These are phyloP conservation scores for Panagrolaimus sp. DNA, from an alignment of 1,140 invertebrate genomes.

Conservation along the genomic window DNA sequence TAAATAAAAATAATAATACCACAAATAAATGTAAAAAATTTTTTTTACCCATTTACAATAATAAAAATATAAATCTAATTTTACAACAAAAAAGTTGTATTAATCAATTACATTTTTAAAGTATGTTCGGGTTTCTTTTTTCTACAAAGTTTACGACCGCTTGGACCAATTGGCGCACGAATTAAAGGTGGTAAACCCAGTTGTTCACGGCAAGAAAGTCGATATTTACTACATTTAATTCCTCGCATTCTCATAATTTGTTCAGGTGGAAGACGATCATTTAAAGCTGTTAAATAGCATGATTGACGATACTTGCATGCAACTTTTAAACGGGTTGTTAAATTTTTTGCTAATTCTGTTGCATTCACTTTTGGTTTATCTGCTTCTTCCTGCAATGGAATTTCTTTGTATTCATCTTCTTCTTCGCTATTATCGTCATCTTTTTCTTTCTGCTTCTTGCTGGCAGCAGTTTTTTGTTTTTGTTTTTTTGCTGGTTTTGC, in stretches of 20 bases:
- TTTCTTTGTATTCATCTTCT: slow-evolving; percentile 15
- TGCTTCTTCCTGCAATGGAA: slow-evolving; percentile 1
- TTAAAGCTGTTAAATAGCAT: slow-evolving; percentile 33
- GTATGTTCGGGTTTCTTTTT: slow-evolving; percentile 34
- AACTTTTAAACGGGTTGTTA: slow-evolving; percentile 15
- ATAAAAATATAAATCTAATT: too few relatives aligned
- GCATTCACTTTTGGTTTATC: neutral
- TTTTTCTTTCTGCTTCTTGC: slow-evolving; percentile 7
- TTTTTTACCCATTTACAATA: too few relatives aligned
- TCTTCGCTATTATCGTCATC: neutral
- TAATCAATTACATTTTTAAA: too few relatives aligned
- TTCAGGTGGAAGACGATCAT: neutral
- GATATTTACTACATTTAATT: neutral
- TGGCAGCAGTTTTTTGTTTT: slow-evolving; percentile 13
- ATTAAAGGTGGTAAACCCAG: slow-evolving; percentile 38
- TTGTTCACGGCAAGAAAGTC: slow-evolving; percentile 35
- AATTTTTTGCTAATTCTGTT: neutral
- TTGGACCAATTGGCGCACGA: slow-evolving; percentile 36
- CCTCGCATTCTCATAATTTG: slow-evolving; percentile 9
- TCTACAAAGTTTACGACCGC: slow-evolving; percentile 38
- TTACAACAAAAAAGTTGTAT: too few relatives aligned
- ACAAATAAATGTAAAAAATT: too few relatives aligned
- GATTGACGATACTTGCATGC: slow-evolving; percentile 42
- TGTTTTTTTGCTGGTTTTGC: slow-evolving; percentile 22
- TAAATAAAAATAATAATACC: too few relatives aligned